phyloP scores from a whole-genome alignment of 2,888 invertebrate genomes.

The Lasioglossum zephyrum region DNA sequence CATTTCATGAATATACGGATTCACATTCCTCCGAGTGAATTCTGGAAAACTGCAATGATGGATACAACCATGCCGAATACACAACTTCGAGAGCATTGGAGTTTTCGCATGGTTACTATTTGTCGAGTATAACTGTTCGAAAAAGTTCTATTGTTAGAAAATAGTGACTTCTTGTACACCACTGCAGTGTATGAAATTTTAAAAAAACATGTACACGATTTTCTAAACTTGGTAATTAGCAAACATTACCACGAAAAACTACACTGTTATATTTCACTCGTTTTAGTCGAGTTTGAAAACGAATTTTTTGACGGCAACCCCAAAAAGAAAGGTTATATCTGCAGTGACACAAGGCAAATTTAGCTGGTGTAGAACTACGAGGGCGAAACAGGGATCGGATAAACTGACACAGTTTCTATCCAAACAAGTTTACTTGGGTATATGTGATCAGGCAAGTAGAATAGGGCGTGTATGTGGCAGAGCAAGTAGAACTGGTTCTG shows the following conservation, averaged over 20 bases:
- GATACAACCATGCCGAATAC: too few species aligned
- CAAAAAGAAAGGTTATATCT: neutral
- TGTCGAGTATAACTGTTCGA: too few species aligned
- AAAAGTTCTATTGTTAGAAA: too few species aligned
- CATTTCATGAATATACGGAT: neutral
- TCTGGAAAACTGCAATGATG: too few species aligned
- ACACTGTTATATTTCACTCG: neutral
- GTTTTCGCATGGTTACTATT: too few species aligned
- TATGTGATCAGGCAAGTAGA: conserved; percentile 3
- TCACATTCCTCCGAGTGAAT: neutral
- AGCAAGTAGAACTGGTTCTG: neutral
- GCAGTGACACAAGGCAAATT: neutral
- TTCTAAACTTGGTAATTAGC: neutral
- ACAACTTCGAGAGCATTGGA: too few species aligned
- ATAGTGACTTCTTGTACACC: too few species aligned
- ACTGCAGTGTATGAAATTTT: too few species aligned
- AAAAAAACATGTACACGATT: too few species aligned
- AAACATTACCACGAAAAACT: neutral
- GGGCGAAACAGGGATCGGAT: neutral
- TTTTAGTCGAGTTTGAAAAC: neutral
- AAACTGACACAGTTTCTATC: neutral
- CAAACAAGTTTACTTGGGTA: neutral
- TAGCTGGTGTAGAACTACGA: neutral
- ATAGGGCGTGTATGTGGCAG: neutral
- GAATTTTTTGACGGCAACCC: neutral